Conservation (phyloP, 2,888 invertebrate species). For the Volucella bombylans region DNA sequence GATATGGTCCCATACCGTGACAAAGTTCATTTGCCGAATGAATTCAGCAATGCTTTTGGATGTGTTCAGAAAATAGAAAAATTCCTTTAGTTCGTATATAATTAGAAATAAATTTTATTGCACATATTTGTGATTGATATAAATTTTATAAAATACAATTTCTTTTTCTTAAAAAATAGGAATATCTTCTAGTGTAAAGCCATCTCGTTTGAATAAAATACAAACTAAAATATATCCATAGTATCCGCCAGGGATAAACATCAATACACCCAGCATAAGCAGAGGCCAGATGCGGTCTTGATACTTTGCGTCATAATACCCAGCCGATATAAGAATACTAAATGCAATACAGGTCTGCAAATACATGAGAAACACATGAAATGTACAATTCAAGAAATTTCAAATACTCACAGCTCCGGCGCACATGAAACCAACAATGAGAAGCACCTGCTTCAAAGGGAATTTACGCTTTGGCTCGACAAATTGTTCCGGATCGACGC, state of each 20-base stretch:
- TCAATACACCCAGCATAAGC: conserved; percentile 91
- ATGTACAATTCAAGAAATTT: not conserved
- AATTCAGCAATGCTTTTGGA: conserved; percentile 47
- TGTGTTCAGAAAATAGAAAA: conserved; percentile 34
- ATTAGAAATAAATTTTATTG: conserved; percentile 31
- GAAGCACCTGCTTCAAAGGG: conserved; percentile 92
- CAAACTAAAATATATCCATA: conserved; percentile 94
- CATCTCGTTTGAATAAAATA: conserved; percentile 83
- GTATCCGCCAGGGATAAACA: conserved; percentile 96
- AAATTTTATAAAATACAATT: conserved; percentile 14
- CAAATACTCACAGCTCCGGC: conserved; percentile 85
- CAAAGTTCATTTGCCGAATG: conserved; percentile 28
- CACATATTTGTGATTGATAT: not conserved
- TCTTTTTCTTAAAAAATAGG: conserved; percentile 70
- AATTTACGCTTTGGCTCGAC: conserved; percentile 87
- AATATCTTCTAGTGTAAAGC: conserved; percentile 76
- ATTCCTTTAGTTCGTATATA: conserved; percentile 20
- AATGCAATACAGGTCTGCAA: conserved; percentile 86
- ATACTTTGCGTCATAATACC: conserved; percentile 92
- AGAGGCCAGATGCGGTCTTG: conserved; percentile 94
- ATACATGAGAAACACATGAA: conserved; percentile 6
- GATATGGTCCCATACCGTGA: not conserved
- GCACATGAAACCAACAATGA: conserved; percentile 90
- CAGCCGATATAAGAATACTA: conserved; percentile 90
- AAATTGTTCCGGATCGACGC: conserved; percentile 83